Percentiles rank a stretch among this genome's conserved stretches.
Conservation (phyloP, 2,113 vertebrate species). For the Pundamilia nyererei region DNA sequence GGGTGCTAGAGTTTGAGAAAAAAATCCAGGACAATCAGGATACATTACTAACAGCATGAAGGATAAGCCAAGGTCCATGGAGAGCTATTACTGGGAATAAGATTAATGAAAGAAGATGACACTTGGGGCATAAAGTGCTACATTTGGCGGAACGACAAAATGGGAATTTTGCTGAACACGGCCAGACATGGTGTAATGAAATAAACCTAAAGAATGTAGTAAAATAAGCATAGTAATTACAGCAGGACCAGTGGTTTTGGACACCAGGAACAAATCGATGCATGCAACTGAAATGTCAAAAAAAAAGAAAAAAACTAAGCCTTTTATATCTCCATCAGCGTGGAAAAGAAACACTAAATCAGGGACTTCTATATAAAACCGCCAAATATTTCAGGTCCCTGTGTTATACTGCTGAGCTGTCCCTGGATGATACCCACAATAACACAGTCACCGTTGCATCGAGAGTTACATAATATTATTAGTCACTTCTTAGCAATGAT, state of each 20-base stretch:
- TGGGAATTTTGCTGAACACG: background rate
- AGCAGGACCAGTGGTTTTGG: background rate
- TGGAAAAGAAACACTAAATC: background rate
- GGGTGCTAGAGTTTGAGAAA: background rate
- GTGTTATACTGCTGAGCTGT: background rate
- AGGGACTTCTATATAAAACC: background rate
- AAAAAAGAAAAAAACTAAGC: background rate
- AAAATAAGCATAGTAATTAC: background rate
- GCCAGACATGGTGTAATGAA: background rate
- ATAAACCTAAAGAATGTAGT: slow-evolving; percentile 1
- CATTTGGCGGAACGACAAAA: background rate
- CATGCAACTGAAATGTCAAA: background rate
- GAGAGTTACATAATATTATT: slow-evolving; percentile 17
- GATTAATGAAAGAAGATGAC: slow-evolving; percentile 43
- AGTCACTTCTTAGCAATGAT: slow-evolving; percentile 15
- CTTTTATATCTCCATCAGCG: background rate
- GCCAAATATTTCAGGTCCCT: background rate
- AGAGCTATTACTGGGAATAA: slow-evolving; percentile 20
- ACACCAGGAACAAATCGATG: background rate
- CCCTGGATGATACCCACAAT: background rate
- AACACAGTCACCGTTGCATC: background rate
- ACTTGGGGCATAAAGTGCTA: background rate
- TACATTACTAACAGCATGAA: background rate
- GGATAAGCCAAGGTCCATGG: slow-evolving; percentile 13
- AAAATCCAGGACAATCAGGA: background rate